These are phyloP conservation scores for Ptyas mucosa DNA, from an alignment of 2,113 vertebrate genomes.

Conservation along the genomic window DNA sequence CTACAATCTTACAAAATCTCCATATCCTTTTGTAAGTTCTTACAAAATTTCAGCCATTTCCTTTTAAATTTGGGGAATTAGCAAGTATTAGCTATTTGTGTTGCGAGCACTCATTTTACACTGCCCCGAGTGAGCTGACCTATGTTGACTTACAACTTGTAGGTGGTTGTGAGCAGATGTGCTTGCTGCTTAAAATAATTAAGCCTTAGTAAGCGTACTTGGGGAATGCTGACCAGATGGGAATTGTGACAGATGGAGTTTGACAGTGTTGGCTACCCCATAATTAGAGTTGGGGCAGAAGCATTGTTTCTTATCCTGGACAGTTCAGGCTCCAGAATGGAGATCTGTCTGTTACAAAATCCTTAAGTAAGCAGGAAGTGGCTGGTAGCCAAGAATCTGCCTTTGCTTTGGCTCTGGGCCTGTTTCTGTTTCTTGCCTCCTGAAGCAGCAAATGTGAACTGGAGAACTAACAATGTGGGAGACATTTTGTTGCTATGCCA, in stretches of 20 bases:
- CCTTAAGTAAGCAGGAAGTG: not conserved
- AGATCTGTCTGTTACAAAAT: not conserved
- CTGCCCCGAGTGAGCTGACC: not conserved
- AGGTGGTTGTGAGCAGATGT: not conserved
- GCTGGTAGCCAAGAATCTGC: not conserved
- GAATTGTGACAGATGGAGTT: too few species aligned
- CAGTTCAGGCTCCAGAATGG: not conserved
- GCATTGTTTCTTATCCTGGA: not conserved
- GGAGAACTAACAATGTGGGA: not conserved
- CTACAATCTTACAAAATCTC: not conserved
- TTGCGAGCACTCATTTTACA: not conserved
- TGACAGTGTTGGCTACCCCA: not conserved
- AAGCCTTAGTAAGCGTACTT: not conserved
- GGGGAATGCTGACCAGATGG: not conserved
- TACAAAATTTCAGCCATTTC: not conserved
- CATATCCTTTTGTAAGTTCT: not conserved
- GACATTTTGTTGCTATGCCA: not conserved
- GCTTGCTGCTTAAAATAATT: not conserved
- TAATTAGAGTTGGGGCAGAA: not conserved
- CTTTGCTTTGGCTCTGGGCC: not conserved
- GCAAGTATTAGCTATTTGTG: not conserved
- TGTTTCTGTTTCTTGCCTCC: not conserved
- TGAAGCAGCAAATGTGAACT: not conserved
- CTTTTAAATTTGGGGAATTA: not conserved
- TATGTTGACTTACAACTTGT: not conserved